Base-by-base conservation (phyloP, 2,888 invertebrate species). In the Disparrhopalites patrizii region DNA sequence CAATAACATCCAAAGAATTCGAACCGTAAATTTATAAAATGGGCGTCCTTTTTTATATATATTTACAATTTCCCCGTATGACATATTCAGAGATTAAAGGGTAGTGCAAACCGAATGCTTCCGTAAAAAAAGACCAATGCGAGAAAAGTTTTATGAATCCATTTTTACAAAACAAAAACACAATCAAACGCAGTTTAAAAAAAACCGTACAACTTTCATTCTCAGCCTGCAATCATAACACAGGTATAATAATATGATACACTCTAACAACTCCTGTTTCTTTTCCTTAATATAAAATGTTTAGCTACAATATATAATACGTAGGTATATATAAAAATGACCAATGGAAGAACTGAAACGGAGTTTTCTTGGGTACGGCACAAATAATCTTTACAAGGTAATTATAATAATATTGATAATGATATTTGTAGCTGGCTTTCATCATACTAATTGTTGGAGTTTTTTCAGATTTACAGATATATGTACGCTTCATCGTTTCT, bases 301-400 rank as follows among this genome's bases (percentile, higher is more conserved):
- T n/a, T n/a, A n/a, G n/a, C n/a, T n/a, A n/a, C n/a, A 40, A n/a
- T 57, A 25, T 57, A 40, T 57, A 57, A 25, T 20, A 61, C n/a
- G n/a, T n/a, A n/a, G 25, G 51, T 40, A 52, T 62, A 54, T 51
- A 54, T n/a, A 61, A 33, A 60, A 51, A 36, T 31, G 47, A 61
- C 61, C 51, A 61, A 31, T 61, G 50, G 50, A 61, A 61, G 61
- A 61, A 61, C 31, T 18, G 50, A 61, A 61, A 61, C 15, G 57
- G 36, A 36, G 51, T 8, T 36, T 20, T 54, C 18, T 27, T 54
- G 31, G 30, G 31, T 33, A 33, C 47, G 51, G 31, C 50, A 61
- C 50, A 50, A 61, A 61, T 28, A 23, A 51, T 61, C 51, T 47
- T 31, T 61, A 61, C 31, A 47, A 30, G 30, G 31, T 54, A 28